A percentile compares a stretch with the other conserved stretches of the same genome.
Evolutionary conservation across 2,113 vertebrate genomes (phyloP).

Genomic region (Carassius carassius): DNA sequence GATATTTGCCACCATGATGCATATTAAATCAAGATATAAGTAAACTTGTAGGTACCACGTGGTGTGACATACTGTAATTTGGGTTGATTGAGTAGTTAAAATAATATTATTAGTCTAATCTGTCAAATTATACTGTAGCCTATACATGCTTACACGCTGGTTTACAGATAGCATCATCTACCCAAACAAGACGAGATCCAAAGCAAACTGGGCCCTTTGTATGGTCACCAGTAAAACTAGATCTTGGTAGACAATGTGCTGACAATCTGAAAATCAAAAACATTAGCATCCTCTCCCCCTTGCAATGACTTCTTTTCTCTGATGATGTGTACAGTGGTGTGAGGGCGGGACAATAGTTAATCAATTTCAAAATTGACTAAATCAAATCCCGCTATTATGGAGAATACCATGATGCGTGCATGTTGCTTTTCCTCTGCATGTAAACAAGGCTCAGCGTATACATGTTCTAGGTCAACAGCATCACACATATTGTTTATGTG

Average conservation of each 20-base stretch:
- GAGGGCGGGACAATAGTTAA: not conserved
- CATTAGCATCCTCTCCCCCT: not conserved
- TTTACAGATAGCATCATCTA: not conserved
- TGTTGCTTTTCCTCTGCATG: no score
- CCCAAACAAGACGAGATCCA: not conserved
- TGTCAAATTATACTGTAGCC: not conserved
- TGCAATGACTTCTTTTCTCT: not conserved
- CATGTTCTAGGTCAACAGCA: no score
- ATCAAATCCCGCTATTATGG: not conserved
- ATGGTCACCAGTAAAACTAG: not conserved
- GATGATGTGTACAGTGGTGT: not conserved
- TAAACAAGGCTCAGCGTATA: no score
- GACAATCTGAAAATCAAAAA: no score
- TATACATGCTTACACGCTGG: not conserved
- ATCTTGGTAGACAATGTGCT: no score
- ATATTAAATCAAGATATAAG: not conserved
- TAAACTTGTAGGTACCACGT: not conserved
- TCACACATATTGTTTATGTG: no score
- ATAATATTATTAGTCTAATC: not conserved
- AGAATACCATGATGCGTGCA: no score
- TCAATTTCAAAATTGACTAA: not conserved
- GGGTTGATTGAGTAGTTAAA: not conserved
- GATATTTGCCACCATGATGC: constrained; percentile 1
- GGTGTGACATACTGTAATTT: not conserved
- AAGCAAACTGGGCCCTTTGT: not conserved